These are phyloP conservation scores for Halocaridina rubra DNA, from an alignment of 2,888 invertebrate genomes.

Conservation along the genomic window DNA sequence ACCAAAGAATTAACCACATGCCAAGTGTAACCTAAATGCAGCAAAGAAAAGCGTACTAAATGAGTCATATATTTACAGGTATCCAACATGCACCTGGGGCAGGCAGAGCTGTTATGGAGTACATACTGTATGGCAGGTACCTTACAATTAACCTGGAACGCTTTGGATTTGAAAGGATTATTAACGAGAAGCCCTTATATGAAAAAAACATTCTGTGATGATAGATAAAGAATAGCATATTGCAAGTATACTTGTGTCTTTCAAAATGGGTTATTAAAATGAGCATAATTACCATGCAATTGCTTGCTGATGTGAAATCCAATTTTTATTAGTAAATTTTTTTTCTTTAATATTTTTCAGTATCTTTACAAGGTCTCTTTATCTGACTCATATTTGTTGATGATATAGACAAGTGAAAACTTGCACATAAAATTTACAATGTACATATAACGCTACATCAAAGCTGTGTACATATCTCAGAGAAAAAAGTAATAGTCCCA, in stretches of 20 bases:
- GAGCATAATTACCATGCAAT: neutral
- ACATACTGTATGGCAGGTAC: slow-evolving; percentile 82
- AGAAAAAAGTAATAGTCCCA: too few species aligned
- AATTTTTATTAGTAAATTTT: too few species aligned
- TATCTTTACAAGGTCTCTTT: neutral
- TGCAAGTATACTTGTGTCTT: neutral
- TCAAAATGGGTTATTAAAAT: neutral
- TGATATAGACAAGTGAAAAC: too few species aligned
- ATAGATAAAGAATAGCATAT: neutral
- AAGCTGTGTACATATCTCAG: too few species aligned
- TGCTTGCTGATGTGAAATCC: too few species aligned
- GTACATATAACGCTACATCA: too few species aligned
- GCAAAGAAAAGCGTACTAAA: too few species aligned
- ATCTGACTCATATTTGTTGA: too few species aligned
- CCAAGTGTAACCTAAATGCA: too few species aligned
- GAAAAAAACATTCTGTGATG: slow-evolving; percentile 24
- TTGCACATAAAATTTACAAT: too few species aligned
- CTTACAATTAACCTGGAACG: slow-evolving; percentile 82
- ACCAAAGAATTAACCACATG: too few species aligned
- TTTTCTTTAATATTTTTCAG: neutral
- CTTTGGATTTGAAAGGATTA: slow-evolving; percentile 82
- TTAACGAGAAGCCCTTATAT: slow-evolving; percentile 74
- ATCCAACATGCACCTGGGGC: slow-evolving; percentile 93
- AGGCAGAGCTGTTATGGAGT: slow-evolving; percentile 87
- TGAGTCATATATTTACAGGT: too few species aligned